phyloP scores from a whole-genome alignment of 2,113 vertebrate genomes.

The Otolemur garnettii region DNA sequence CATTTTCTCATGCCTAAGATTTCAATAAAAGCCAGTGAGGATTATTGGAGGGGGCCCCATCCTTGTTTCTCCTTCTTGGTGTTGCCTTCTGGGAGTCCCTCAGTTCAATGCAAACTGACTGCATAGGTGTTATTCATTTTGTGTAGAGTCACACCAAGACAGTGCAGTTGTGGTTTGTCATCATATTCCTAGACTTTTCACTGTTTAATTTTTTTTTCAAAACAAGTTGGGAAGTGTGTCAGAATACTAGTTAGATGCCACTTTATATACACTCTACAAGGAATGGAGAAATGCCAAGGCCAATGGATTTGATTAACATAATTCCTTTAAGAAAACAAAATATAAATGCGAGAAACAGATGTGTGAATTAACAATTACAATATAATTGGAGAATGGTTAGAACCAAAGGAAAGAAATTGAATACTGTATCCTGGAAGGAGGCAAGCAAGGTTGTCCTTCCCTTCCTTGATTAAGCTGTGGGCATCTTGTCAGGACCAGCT shows the following conservation, averaged over 20 bases:
- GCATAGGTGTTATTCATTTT: no score
- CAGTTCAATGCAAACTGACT: no score
- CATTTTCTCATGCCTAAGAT: no score
- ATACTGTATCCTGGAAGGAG: neutral
- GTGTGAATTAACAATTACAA: neutral
- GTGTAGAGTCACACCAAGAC: no score
- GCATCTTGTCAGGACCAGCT: neutral
- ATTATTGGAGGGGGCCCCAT: no score
- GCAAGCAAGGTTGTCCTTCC: neutral
- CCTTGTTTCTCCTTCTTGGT: no score
- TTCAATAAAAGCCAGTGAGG: no score
- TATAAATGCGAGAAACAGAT: neutral
- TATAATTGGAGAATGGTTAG: neutral
- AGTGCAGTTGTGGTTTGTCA: neutral
- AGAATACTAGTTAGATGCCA: neutral
- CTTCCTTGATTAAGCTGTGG: neutral
- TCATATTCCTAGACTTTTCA: neutral
- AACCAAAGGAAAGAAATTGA: neutral
- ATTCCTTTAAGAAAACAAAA: conserved; percentile 20
- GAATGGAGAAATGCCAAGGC: neutral
- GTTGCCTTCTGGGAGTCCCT: no score
- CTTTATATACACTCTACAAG: neutral
- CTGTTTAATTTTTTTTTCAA: neutral
- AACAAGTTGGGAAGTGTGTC: neutral
- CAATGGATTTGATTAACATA: neutral